Evolutionary conservation across 2,113 vertebrate genomes (phyloP).

Genomic region (Ellobius talpinus): DNA sequence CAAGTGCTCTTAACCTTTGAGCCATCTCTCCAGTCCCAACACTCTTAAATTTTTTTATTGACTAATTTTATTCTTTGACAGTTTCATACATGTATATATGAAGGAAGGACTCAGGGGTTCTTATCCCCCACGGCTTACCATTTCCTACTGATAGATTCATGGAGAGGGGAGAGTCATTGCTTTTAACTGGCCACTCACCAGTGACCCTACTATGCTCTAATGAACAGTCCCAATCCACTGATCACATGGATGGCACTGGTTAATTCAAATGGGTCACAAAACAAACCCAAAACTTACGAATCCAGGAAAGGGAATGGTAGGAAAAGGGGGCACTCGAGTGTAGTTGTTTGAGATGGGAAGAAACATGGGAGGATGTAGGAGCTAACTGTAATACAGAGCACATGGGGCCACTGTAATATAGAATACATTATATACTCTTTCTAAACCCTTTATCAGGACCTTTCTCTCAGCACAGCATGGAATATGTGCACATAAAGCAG

Average conservation of each 20-base stretch:
- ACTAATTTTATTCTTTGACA: not conserved
- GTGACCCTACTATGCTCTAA: not conserved
- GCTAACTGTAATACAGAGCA: not conserved
- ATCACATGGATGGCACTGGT: not conserved
- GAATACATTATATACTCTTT: not conserved
- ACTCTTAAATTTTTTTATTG: not conserved
- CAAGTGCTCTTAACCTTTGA: not conserved
- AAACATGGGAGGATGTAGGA: not conserved
- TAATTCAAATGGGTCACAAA: not conserved
- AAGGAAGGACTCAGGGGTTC: not conserved
- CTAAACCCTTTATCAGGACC: constrained; percentile 17
- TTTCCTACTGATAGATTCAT: not conserved
- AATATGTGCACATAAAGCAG: not conserved
- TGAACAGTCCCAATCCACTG: not conserved
- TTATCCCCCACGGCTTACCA: not conserved
- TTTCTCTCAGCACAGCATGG: not conserved
- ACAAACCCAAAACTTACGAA: not conserved
- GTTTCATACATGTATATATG: not conserved
- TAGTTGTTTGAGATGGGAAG: not conserved
- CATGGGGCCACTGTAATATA: not conserved
- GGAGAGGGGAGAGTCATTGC: not conserved
- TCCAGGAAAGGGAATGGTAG: not conserved
- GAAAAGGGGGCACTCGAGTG: not conserved
- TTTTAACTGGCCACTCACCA: not conserved
- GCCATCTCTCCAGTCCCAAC: not conserved